Evolutionary conservation across 2,113 vertebrate species (phyloP), one percentile per base, ranked within the genome.

Genomic region (Notothenia rossii): DNA sequence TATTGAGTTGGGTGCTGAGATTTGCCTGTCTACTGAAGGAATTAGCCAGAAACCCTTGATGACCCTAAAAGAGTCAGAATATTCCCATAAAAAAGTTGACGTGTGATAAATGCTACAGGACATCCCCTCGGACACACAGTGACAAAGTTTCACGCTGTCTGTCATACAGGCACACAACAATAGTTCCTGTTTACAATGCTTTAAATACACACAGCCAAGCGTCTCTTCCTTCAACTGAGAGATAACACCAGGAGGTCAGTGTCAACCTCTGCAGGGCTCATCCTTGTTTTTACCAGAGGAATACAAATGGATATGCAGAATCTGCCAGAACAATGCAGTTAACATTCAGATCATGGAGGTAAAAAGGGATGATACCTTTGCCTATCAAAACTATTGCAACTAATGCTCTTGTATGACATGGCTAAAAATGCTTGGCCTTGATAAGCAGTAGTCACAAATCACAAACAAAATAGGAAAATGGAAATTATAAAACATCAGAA

Each of bases 161-260:
- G 51, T 82, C 74, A 68, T 0, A 18, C 64, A 77, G 73, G 84
- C 68, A 40, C 14, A 20, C 78, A 51, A 69, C 81, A 83, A 66
- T 71, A 76, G 66, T 87, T 95, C 91, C 92, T 94, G 93, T 94
- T 94, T 93, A 88, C 81, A 72, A 61, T 14, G 54, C 88, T 78
- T 87, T 80, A 81, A 87, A 88, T 86, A 87, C 67, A 80, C 72
- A 43, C 63, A 82, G 29, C 53, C 68, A 18, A n/a, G 29, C n/a
- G 50, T 72, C 45, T 74, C 69, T 91, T 92, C 84, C 86, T 87
- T 82, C 72, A 81, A 22, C 82, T 63, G 15, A 36, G 18, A 74
- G 60, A 86, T 68, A 86, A 86, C 60, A 72, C 55, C 71, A 69
- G 75, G 25, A 69, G 79, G 81, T 84, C 71, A 86, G 10, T 67